These are phyloP conservation scores for Centropyge bicolor DNA, from an alignment of 2,797 vertebrate species.

Conservation along the genomic window DNA sequence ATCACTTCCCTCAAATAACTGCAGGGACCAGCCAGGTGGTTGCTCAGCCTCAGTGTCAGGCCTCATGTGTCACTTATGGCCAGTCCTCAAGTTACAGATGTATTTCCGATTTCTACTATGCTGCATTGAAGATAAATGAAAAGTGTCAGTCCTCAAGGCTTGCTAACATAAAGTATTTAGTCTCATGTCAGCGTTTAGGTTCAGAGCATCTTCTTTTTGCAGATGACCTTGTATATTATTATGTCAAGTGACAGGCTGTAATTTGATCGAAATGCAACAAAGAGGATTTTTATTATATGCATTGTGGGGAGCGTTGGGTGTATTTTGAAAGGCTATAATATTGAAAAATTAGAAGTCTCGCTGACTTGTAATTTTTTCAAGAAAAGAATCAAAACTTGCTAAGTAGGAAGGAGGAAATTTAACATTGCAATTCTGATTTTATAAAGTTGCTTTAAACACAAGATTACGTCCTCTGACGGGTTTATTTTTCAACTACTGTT, in stretches of 20 bases:
- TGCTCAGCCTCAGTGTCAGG: slow-evolving; percentile 5
- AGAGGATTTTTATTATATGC: slow-evolving; percentile 1
- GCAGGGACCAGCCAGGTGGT: slow-evolving; percentile 34
- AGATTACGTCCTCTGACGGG: slow-evolving; percentile 20
- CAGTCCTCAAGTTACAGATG: neutral
- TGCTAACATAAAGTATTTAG: neutral
- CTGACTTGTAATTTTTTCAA: slow-evolving; percentile 1
- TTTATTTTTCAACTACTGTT: slow-evolving; percentile 19
- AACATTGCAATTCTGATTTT: neutral
- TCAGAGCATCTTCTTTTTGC: slow-evolving; percentile 9
- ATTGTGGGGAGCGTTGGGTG: neutral
- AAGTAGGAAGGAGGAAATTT: slow-evolving; percentile 1
- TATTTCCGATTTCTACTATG: neutral
- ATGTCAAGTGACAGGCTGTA: slow-evolving; percentile 14
- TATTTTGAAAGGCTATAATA: slow-evolving; percentile 30
- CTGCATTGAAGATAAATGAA: neutral
- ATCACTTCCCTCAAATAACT: slow-evolving; percentile 49
- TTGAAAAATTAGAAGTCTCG: slow-evolving; percentile 17
- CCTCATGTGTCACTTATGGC: slow-evolving; percentile 4
- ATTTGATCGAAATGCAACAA: slow-evolving; percentile 42
- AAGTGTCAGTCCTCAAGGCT: slow-evolving; percentile 6
- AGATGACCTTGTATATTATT: slow-evolving; percentile 25
- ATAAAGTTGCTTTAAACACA: slow-evolving; percentile 14
- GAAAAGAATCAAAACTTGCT: slow-evolving; percentile 1
- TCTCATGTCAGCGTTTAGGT: slow-evolving; percentile 11